phyloP scores from a whole-genome alignment of 2,888 invertebrate species.

The Seladonia tumulorum region DNA sequence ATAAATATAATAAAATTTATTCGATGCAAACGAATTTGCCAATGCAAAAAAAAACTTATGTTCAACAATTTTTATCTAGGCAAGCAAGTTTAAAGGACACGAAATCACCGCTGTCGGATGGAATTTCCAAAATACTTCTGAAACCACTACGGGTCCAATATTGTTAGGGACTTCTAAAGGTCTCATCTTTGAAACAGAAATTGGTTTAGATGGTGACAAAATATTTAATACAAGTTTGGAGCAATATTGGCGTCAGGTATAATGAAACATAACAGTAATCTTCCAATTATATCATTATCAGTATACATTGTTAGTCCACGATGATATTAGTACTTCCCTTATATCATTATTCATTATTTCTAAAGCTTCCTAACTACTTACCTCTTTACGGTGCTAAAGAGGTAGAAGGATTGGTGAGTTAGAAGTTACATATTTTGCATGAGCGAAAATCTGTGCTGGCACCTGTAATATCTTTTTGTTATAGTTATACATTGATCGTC shows the following conservation, averaged over 20 bases:
- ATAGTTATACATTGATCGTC: not conserved
- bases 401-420: slow-evolving; percentile 90
- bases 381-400: slow-evolving; percentile 90
- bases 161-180: slow-evolving; percentile 96
- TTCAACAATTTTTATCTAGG: slow-evolving; percentile 79
- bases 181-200: slow-evolving; percentile 95
- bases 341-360: slow-evolving; percentile 65
- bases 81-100: slow-evolving; percentile 89
- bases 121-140: slow-evolving; percentile 90
- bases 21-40: not conserved
- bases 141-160: slow-evolving; percentile 92
- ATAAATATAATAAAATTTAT: not conserved
- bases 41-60: slow-evolving; percentile 8
- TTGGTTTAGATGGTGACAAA: slow-evolving; percentile 92
- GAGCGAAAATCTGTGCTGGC: not conserved
- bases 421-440: slow-evolving; percentile 44
- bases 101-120: slow-evolving; percentile 96
- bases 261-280: slow-evolving; percentile 21
- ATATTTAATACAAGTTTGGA: slow-evolving; percentile 91
- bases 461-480: slow-evolving; percentile 19
- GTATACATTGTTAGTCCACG: slow-evolving; percentile 47
- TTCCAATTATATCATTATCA: slow-evolving; percentile 29
- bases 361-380: slow-evolving; percentile 91
- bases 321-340: slow-evolving; percentile 60
- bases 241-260: slow-evolving; percentile 94